Percentiles rank a stretch among this genome's conserved stretches.
These are phyloP conservation scores for Patella caerulea DNA, from an alignment of 2,888 invertebrate species.

Conservation along the genomic window DNA sequence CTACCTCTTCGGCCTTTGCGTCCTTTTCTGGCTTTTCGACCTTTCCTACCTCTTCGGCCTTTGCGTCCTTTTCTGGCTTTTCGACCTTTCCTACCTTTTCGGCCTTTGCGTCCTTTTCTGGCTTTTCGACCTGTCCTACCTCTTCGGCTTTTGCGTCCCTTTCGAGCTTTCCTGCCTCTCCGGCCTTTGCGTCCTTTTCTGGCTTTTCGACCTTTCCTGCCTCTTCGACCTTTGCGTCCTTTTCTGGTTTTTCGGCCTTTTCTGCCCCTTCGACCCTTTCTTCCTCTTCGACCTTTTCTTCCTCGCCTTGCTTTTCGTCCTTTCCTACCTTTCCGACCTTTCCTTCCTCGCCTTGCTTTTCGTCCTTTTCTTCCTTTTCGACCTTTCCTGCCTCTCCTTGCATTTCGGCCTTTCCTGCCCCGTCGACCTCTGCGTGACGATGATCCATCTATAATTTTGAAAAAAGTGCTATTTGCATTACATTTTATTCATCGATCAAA, in stretches of 20 bases:
- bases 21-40: no score
- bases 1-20: no score
- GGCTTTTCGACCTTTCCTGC: not conserved
- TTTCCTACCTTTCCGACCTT: not conserved
- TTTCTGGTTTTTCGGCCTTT: not conserved
- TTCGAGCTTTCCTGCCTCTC: not conserved
- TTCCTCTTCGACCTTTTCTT: not conserved
- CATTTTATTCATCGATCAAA: no score
- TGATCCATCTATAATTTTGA: no score
- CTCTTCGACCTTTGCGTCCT: not conserved
- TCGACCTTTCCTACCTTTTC: not conserved
- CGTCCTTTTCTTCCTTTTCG: not conserved
- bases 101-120: not conserved
- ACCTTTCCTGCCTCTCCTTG: not conserved
- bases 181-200: not conserved
- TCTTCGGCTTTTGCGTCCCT: not conserved
- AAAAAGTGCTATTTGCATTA: no score
- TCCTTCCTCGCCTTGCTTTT: not conserved
- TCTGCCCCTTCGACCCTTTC: not conserved
- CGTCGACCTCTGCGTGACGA: no score
- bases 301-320: not conserved
- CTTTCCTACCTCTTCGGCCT: no score
- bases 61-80: no score
- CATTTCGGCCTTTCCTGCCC: not conserved
- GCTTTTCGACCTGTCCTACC: not conserved